Evolutionary conservation across 1,140 invertebrate species (phyloP), one percentile per base, ranked within the genome.

Genomic region (Diachasma alloeum): DNA sequence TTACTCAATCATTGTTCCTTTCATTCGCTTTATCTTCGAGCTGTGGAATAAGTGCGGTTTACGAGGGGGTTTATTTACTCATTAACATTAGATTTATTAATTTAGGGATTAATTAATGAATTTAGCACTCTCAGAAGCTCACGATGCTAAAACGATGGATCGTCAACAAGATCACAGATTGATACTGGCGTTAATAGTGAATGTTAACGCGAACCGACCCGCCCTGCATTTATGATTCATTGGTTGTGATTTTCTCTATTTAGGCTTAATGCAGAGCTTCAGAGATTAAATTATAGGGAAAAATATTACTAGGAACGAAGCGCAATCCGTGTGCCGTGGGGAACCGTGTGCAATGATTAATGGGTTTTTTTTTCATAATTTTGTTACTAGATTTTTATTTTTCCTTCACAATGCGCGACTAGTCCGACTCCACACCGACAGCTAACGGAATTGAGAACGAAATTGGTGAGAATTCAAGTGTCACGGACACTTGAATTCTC

Each of bases 81-180:
- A 53, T 5, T 68, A 1, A 68, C 6, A 13, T 68, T 17, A 68
- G 2, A 39, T 68, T 36, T 39, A 31, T 5, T 66, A 66, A 66
- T 66, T 66, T 66, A 66, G 19, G 13, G 15, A 31, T 31, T 66
- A 56, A 19, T 53, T n/a, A 17, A n/a, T 53, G 48, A 53, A 53
- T 53, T 53, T 53, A 53, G 48, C 48, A 19, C n/a, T 53, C 48
- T 53, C 48, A 53, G n/a, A 68, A 68, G 15, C n/a, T 17, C n/a
- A 68, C n/a, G 13, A 68, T 0, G 26, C 36, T 74, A 46, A 26
- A 17, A 39, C 56, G 39, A 56, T 68, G 19, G 59, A 74, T 74
- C 72, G 59, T 67, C 59, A 42, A 74, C 13, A 44, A 46, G 59
- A 74, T 74, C 72, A 74, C 72, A 74, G 72, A 74, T 46, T 74